A percentile compares a stretch with the other conserved stretches of the same genome.
These are phyloP conservation scores for Aelia acuminata DNA, from an alignment of 2,888 invertebrate species.

Conservation along the genomic window DNA sequence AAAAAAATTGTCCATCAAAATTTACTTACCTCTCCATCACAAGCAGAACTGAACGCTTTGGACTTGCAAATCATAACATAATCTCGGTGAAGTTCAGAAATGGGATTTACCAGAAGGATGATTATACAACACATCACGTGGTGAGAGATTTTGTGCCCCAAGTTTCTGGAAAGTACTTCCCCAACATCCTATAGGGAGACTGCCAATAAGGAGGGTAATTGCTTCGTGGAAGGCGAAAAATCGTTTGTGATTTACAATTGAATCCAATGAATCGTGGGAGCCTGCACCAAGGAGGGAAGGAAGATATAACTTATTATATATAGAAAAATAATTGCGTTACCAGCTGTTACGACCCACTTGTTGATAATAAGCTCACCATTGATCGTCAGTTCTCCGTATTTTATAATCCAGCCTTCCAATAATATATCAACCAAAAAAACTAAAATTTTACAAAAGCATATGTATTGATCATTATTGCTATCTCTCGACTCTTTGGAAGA, in stretches of 20 bases:
- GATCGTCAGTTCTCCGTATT: not conserved
- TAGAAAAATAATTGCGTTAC: not conserved
- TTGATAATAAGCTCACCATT: not conserved
- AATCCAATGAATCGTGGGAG: not conserved
- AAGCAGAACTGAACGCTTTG: slow-evolving; percentile 10
- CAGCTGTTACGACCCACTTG: not conserved
- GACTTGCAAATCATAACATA: slow-evolving; percentile 8
- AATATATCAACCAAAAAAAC: too few relatives aligned
- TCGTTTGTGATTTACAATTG: not conserved
- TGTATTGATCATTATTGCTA: too few relatives aligned
- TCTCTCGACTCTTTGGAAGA: too few relatives aligned
- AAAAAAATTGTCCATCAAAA: not conserved
- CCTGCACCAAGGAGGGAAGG: not conserved
- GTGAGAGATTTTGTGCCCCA: slow-evolving; percentile 1
- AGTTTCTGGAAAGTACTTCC: not conserved
- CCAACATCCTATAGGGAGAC: not conserved
- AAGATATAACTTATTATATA: not conserved
- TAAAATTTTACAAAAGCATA: too few relatives aligned
- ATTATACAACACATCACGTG: not conserved
- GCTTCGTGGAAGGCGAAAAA: not conserved
- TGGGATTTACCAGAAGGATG: not conserved
- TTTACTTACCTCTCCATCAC: not conserved
- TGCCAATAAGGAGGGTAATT: not conserved
- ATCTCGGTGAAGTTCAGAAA: slow-evolving; percentile 10
- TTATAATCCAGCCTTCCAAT: not conserved